phyloP scores from a whole-genome alignment of 2,797 vertebrate species.

The Gymnoscopelus microlampas region DNA sequence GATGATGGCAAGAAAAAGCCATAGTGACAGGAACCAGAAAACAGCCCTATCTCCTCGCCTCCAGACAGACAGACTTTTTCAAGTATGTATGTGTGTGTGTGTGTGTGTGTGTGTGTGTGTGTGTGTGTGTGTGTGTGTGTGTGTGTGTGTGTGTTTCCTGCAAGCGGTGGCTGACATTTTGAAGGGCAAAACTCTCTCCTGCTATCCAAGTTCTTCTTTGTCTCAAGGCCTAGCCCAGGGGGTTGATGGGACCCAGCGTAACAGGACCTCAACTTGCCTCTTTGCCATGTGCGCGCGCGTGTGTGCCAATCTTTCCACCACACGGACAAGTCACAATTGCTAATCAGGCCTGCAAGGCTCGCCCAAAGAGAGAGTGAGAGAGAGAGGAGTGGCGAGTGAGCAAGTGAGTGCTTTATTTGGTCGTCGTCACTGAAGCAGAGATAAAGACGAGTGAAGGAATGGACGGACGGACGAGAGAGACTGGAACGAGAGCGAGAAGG shows the following conservation, averaged over 20 bases:
- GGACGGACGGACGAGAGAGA: conserved; percentile 69
- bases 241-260: conserved; percentile 66
- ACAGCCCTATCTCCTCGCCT: conserved; percentile 54
- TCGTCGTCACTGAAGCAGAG: conserved; percentile 79
- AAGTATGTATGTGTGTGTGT: conserved; percentile 36
- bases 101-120: conserved; percentile 41
- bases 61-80: conserved; percentile 41
- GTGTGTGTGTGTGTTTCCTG: conserved; percentile 45
- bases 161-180: conserved; percentile 74
- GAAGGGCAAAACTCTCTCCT: conserved; percentile 65
- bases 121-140: conserved; percentile 38
- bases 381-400: conserved; percentile 49
- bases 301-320: conserved; percentile 69
- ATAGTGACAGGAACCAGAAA: conserved; percentile 54
- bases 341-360: conserved; percentile 73
- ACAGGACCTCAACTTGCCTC: conserved; percentile 55
- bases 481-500: conserved; percentile 60
- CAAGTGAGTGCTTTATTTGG: conserved; percentile 78
- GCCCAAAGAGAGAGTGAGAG: conserved; percentile 64
- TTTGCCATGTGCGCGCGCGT: conserved; percentile 47
- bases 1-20: conserved; percentile 41
- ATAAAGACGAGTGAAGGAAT: conserved; percentile 74
- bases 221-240: conserved; percentile 57
- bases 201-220: conserved; percentile 34
- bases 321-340: conserved; percentile 77